Evolutionary conservation across 2,888 invertebrate species (phyloP), one percentile per base, ranked within the genome.

Genomic region (Lydus trimaculatus): DNA sequence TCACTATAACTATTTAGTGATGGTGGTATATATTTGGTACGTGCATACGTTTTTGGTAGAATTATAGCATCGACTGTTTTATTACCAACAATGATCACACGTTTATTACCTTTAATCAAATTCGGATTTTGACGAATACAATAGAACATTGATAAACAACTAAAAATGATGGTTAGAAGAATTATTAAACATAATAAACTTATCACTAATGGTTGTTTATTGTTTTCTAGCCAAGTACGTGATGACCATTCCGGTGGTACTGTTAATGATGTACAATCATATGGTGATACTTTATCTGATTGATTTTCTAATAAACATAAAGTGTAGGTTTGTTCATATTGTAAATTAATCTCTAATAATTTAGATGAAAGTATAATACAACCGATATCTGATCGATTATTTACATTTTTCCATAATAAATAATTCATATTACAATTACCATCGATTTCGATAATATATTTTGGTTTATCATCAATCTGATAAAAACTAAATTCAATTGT

Each of bases 91-190:
- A 90, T 87, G n/a, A 91, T 82, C 31, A 91, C 86, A 69, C 90
- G 85, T 77, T 91, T 90, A 77, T 89, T 92, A 1, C 90, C 90
- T 78, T 87, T 89, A 13, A 92, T 76, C 39, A 91, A 83, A 11
- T 82, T 81, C 0, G 91, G 91, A 64, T 90, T 85, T 68, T 80
- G 83, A 36, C 89, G 86, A 17, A 92, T 85, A 0, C 89, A 64
- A 33, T 84, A 82, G 76, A 88, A 91, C 0, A 89, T 86, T 1
- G 84, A 71, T 0, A 87, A 61, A 0, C 61, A 52, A 59, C 88
- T 88, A 56, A 75, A 58, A n/a, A 76, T 11, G 61, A 39, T 56
- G 7, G 56, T 58, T 8, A 64, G 15, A 17, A 72, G 11, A n/a
- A 72, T 33, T 17, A 58, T 60, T 17, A 23, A 64, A 7, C 56